Base-by-base conservation (phyloP, 2,113 vertebrate species). In the Peromyscus polionotus region DNA sequence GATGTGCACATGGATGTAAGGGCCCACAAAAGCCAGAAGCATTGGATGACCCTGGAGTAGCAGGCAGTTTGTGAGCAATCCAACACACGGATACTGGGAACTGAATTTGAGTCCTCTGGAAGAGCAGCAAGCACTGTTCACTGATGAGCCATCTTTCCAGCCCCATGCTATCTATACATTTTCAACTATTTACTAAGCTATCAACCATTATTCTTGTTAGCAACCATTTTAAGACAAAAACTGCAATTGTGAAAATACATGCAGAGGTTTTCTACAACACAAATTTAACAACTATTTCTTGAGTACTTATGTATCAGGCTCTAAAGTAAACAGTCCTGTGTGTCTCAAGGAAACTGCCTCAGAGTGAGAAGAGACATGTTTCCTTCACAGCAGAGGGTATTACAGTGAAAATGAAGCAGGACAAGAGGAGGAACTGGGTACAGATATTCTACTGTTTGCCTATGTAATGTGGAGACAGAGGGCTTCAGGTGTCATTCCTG, bases 201-300 rank as follows among this genome's bases (percentile, higher is more conserved):
- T 77, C 79, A 72, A 42, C 11, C 61, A 96, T 73, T 63, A 93
- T n/a, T 57, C 90, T 17, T 85, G 83, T 31, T 12, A 7, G 57
- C 59, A 95, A 84, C 84, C 6, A 88, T 79, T 94, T 97, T 79
- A 93, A 88, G 20, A 94, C 68, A 33, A 93, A 94, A 98, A 83
- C 1, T 68, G 19, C 51, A 94, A 93, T 39, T 97, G 95, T 7
- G 51, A 87, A 93, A 96, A 94, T 63, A 95, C 4, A 57, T 90
- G 57, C 51, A 96, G 16, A 94, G 17, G 14, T 95, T 94, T 93
- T 91, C 51, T 92, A 96, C 22, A 89, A 28, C 93, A 92, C 48
- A 81, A 63, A 88, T 26, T 94, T 91, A 95, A 90, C 17, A 90
- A 84, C 79, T 48, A 92, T 77, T 95, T 95, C n/a, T 59, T 86